A percentile compares a stretch with the other conserved stretches of the same genome.
Conservation (phyloP, 2,113 vertebrate species). For the Motacilla tschutschensis region DNA sequence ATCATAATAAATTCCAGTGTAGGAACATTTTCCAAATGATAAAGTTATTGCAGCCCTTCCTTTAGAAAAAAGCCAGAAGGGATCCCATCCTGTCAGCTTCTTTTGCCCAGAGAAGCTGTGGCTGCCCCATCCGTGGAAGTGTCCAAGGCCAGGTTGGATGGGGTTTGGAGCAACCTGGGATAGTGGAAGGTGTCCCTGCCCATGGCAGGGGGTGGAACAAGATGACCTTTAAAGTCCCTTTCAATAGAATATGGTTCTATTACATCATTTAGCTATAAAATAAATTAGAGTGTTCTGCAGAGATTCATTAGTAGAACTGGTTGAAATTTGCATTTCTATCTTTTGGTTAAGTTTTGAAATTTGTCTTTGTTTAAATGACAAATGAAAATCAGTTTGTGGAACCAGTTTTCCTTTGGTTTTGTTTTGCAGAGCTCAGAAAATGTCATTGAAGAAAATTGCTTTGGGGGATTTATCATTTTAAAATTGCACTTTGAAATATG, state of each 20-base stretch:
- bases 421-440: not conserved
- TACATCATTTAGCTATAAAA: not conserved
- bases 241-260: not conserved
- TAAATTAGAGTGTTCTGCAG: not conserved
- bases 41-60: not conserved
- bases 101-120: not conserved
- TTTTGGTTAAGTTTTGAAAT: not conserved
- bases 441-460: not conserved
- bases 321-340: not conserved
- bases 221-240: not conserved
- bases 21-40: not conserved
- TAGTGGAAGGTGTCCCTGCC: not conserved
- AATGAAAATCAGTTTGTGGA: not conserved
- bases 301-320: not conserved
- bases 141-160: not conserved
- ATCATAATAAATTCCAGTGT: not conserved
- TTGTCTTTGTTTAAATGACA: not conserved
- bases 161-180: not conserved
- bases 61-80: not conserved
- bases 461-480: not conserved
- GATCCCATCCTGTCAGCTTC: not conserved
- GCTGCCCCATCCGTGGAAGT: not conserved
- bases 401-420: not conserved
- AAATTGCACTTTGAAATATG: not conserved
- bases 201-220: not conserved